phyloP scores from a whole-genome alignment of 1,140 invertebrate species.

The Bombus sylvicola region DNA sequence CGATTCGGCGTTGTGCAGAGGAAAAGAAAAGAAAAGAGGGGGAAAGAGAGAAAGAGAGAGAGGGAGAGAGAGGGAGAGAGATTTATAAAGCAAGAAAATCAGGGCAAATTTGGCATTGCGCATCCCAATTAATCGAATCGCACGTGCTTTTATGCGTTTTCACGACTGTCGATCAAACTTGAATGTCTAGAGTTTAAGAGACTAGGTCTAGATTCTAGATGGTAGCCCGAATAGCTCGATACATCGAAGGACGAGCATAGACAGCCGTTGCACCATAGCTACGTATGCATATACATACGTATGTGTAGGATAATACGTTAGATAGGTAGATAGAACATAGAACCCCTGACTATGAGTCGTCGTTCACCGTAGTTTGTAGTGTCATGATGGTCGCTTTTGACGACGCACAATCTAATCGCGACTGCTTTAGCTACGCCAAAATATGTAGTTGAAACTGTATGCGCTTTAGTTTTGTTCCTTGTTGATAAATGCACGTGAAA shows the following conservation, averaged over 20 bases:
- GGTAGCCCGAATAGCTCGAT: not conserved
- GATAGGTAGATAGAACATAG: not conserved
- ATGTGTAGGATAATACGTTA: not conserved
- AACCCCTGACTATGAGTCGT: not conserved
- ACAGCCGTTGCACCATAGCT: not conserved
- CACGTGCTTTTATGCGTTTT: not conserved
- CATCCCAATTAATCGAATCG: not conserved
- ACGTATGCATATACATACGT: not conserved
- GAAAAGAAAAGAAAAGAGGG: not conserved
- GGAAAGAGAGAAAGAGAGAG: not conserved
- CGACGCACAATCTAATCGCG: not conserved
- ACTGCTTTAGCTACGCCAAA: not conserved
- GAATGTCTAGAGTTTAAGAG: not conserved
- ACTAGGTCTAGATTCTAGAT: not conserved
- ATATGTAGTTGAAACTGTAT: not conserved
- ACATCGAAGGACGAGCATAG: not conserved
- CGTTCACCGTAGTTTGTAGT: not conserved
- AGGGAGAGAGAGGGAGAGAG: not conserved
- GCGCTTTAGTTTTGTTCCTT: not conserved
- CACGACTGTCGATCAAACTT: not conserved
- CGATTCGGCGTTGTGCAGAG: not conserved
- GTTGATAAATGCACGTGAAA: not conserved
- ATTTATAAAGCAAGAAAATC: not conserved
- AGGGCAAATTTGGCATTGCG: not conserved
- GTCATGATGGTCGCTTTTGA: not conserved